phyloP scores from a whole-genome alignment of 2,797 vertebrate genomes.

The Sebastes trivittatus region DNA sequence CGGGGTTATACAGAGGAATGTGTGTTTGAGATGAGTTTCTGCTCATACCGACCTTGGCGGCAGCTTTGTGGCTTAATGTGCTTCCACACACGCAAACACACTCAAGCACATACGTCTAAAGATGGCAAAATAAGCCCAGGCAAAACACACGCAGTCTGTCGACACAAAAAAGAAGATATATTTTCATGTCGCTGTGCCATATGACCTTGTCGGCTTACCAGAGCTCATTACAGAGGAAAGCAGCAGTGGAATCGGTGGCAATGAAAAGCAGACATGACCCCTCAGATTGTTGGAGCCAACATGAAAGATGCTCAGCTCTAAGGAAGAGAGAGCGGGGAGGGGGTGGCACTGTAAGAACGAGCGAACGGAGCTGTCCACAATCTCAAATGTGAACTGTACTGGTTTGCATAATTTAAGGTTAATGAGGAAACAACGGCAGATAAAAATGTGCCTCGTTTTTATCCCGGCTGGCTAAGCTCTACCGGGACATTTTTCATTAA shows the following conservation, averaged over 20 bases:
- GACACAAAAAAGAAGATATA: conserved; percentile 18
- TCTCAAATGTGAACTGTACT: conserved; percentile 65
- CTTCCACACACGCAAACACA: conserved; percentile 12
- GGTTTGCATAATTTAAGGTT: conserved; percentile 84
- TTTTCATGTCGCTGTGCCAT: conserved; percentile 39
- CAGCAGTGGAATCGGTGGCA: conserved; percentile 40
- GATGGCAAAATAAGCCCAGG: conserved; percentile 2
- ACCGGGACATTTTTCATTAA: conserved; percentile 65
- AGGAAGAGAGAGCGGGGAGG: not conserved
- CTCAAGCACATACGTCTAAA: not conserved
- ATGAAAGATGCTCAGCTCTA: conserved; percentile 54
- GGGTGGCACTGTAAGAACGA: not conserved
- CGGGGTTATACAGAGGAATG: not conserved
- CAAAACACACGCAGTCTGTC: conserved; percentile 12
- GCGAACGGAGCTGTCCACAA: conserved; percentile 50
- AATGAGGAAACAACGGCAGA: conserved; percentile 79
- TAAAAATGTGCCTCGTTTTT: conserved; percentile 63
- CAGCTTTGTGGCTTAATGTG: conserved; percentile 16
- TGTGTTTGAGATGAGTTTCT: conserved; percentile 10
- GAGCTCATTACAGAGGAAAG: conserved; percentile 71
- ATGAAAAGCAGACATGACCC: conserved; percentile 69
- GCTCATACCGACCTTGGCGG: conserved; percentile 42
- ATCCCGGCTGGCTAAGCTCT: conserved; percentile 42
- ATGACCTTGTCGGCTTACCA: conserved; percentile 51
- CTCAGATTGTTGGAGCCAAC: conserved; percentile 60